phyloP scores from a whole-genome alignment of 2,888 invertebrate genomes.

The Drosophila eohydei region DNA sequence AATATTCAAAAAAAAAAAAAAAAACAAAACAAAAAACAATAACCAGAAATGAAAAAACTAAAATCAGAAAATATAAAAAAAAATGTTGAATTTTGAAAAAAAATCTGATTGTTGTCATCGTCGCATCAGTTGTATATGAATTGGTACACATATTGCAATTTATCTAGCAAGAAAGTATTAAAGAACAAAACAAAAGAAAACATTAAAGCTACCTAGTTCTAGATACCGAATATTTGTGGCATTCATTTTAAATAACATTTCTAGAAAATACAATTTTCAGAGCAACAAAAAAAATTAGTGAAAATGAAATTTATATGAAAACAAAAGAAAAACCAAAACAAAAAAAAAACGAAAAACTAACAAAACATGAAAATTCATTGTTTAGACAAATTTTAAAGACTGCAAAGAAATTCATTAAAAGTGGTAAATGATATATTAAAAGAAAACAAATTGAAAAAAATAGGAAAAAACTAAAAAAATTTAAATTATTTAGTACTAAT shows the following conservation, averaged over 20 bases:
- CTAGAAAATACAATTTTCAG: constrained; percentile 57
- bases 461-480: constrained; percentile 52
- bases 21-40: constrained; percentile 26
- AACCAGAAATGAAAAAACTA: constrained; percentile 29
- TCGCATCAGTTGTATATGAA: constrained; percentile 53
- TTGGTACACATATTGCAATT: constrained; percentile 57
- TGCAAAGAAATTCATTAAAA: constrained; percentile 84
- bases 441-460: constrained; percentile 32
- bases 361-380: constrained; percentile 77
- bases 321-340: neutral
- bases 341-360: constrained; percentile 25
- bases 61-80: constrained; percentile 21
- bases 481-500: constrained; percentile 77
- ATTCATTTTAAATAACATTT: constrained; percentile 55
- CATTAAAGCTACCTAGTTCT: constrained; percentile 44
- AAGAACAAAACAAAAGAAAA: constrained; percentile 12
- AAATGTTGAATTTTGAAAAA: constrained; percentile 63
- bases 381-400: constrained; percentile 84
- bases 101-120: constrained; percentile 78
- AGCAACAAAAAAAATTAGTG: constrained; percentile 52
- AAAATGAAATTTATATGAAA: constrained; percentile 52
- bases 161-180: constrained; percentile 39
- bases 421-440: constrained; percentile 77
- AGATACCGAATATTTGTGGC: constrained; percentile 48
- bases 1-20: constrained; percentile 51